Percentiles rank a stretch among this genome's conserved stretches.
These are phyloP conservation scores for Hetaerina americana DNA, from an alignment of 1,140 invertebrate genomes.

Conservation along the genomic window DNA sequence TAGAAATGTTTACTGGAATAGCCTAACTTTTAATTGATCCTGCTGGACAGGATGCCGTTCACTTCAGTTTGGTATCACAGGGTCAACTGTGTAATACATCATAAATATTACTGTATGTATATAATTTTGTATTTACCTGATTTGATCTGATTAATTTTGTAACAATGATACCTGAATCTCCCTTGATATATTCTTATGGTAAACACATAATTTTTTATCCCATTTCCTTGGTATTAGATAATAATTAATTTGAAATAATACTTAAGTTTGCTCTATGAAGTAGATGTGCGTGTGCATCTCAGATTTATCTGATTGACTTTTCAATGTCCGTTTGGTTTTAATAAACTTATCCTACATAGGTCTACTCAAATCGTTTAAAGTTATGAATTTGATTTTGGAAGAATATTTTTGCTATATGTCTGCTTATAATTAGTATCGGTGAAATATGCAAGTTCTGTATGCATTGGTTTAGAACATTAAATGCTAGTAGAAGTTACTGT, in stretches of 20 bases:
- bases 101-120: background rate
- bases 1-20: background rate
- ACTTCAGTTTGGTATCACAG: background rate
- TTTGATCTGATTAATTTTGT: background rate
- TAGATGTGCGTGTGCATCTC: too few relatives aligned
- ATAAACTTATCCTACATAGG: too few relatives aligned
- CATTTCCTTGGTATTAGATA: background rate
- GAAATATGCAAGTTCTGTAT: too few relatives aligned
- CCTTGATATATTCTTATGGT: background rate
- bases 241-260: background rate
- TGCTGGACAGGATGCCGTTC: background rate
- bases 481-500: too few relatives aligned
- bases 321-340: too few relatives aligned
- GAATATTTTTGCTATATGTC: too few relatives aligned
- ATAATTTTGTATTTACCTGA: background rate
- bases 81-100: background rate
- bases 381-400: too few relatives aligned
- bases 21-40: background rate
- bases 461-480: too few relatives aligned
- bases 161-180: background rate
- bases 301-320: too few relatives aligned
- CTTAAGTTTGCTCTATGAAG: background rate
- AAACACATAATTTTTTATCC: background rate
- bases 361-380: too few relatives aligned
- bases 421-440: too few relatives aligned